Conservation (phyloP, 2,797 vertebrate species). For the Rousettus madagascariensis region DNA sequence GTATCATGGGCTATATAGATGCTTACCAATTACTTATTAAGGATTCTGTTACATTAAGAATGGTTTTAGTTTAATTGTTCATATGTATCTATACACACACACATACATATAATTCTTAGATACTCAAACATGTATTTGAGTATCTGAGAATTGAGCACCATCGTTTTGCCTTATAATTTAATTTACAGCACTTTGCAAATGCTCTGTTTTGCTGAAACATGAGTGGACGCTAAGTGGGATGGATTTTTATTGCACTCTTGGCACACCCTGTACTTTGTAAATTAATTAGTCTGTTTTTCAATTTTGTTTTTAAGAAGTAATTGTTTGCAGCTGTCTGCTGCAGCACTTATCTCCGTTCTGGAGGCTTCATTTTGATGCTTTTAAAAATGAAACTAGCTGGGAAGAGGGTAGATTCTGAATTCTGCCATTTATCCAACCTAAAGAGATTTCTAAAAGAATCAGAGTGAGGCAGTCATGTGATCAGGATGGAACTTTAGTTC, state of each 20-base stretch:
- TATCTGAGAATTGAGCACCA: slow-evolving; percentile 43
- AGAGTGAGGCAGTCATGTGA: slow-evolving; percentile 26
- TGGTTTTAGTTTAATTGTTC: slow-evolving; percentile 61
- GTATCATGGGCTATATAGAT: not conserved
- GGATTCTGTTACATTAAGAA: not conserved
- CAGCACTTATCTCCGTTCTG: slow-evolving; percentile 1
- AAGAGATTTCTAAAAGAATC: slow-evolving; percentile 50
- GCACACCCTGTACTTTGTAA: slow-evolving; percentile 60
- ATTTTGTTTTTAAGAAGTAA: slow-evolving; percentile 60
- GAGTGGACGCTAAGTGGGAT: slow-evolving; percentile 55
- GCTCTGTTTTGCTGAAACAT: slow-evolving; percentile 58
- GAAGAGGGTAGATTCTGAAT: not conserved
- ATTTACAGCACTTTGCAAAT: slow-evolving; percentile 56
- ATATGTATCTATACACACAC: not conserved
- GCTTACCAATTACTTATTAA: slow-evolving; percentile 41
- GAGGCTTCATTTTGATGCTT: slow-evolving; percentile 42
- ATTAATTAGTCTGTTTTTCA: slow-evolving; percentile 68
- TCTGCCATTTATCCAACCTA: slow-evolving; percentile 60
- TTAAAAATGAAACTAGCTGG: slow-evolving; percentile 53
- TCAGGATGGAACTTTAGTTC: slow-evolving; percentile 37
- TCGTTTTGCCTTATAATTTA: slow-evolving; percentile 19
- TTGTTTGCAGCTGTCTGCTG: slow-evolving; percentile 60
- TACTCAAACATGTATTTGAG: not conserved
- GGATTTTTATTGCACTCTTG: slow-evolving; percentile 71
- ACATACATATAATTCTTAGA: too few relatives aligned